A percentile compares a stretch with the other conserved stretches of the same genome.
Conservation (phyloP, 1,140 invertebrate genomes). For the Formica exsecta region DNA sequence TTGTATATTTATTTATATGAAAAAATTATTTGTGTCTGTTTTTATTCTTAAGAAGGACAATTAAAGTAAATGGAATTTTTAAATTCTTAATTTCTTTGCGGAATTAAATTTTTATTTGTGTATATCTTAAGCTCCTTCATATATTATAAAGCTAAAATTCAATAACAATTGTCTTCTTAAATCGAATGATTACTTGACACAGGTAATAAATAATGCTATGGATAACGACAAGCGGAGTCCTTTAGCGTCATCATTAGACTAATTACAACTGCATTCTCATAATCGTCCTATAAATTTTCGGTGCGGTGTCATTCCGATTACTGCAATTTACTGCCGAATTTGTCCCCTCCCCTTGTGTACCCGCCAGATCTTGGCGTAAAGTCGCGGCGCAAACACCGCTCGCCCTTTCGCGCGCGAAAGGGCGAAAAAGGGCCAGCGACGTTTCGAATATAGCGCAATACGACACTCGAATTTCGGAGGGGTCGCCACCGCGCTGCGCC, state of each 20-base stretch:
- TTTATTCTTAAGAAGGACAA: neutral
- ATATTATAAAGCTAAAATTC: neutral
- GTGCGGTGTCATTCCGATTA: slow-evolving; percentile 25
- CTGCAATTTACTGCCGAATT: slow-evolving; percentile 42
- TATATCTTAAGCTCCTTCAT: neutral
- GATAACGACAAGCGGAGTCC: neutral
- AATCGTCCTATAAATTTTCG: slow-evolving; percentile 47
- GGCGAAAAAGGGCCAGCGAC: slow-evolving; percentile 46
- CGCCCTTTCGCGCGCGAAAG: slow-evolving; percentile 26
- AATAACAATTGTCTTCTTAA: neutral
- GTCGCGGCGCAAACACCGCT: slow-evolving; percentile 43
- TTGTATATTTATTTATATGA: slow-evolving; percentile 15
- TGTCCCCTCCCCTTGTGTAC: neutral
- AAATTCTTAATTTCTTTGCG: neutral
- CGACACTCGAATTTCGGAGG: slow-evolving; percentile 58
- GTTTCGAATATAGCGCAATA: slow-evolving; percentile 28
- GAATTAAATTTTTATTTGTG: slow-evolving; percentile 9
- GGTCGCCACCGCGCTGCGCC: slow-evolving; percentile 26
- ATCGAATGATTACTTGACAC: neutral
- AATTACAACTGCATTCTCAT: slow-evolving; percentile 35
- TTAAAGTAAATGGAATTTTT: neutral
- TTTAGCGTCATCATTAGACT: slow-evolving; percentile 37
- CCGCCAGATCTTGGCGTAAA: slow-evolving; percentile 21
- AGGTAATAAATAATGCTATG: no score
- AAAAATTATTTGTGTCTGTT: neutral